Percentiles rank a stretch among this genome's conserved stretches.
Evolutionary conservation across 2,888 invertebrate species (phyloP).

Genomic region (Neria commutata): DNA sequence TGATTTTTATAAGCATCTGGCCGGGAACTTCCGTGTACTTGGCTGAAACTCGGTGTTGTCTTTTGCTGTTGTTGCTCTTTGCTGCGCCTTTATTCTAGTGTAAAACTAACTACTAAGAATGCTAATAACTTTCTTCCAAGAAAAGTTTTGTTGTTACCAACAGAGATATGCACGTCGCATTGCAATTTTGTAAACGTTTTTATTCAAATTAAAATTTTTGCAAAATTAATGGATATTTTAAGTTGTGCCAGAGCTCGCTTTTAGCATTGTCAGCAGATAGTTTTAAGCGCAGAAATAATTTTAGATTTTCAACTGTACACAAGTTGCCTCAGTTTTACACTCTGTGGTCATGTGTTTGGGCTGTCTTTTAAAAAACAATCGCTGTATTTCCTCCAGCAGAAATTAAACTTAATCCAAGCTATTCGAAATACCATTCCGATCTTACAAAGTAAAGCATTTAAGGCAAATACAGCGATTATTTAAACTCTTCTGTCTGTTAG

Average conservation of each 20-base stretch:
- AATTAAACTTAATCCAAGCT: too few species aligned
- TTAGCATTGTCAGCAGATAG: conserved; percentile 12
- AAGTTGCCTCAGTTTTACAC: too few species aligned
- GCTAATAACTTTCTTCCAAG: conserved; percentile 13
- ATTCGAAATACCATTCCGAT: too few species aligned
- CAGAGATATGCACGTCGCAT: too few species aligned
- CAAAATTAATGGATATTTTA: background rate
- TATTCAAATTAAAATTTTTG: conserved; percentile 2
- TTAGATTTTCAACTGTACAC: too few species aligned
- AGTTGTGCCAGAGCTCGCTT: background rate
- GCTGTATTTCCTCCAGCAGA: too few species aligned
- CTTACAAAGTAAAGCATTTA: too few species aligned
- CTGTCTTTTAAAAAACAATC: too few species aligned
- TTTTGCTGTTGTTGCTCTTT: conserved; percentile 10
- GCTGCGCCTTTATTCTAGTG: background rate
- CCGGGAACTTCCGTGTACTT: conserved; percentile 62
- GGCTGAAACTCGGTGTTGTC: conserved; percentile 55
- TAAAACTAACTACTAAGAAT: conserved; percentile 41
- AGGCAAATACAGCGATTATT: too few species aligned
- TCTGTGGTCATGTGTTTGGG: too few species aligned
- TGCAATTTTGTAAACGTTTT: conserved; percentile 1
- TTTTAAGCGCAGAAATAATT: background rate
- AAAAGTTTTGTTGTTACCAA: conserved; percentile 20
- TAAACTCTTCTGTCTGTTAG: too few species aligned
- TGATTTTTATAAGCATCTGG: conserved; percentile 57